These are phyloP conservation scores for Lepidothrix coronata DNA, from an alignment of 2,113 vertebrate species.

Conservation along the genomic window DNA sequence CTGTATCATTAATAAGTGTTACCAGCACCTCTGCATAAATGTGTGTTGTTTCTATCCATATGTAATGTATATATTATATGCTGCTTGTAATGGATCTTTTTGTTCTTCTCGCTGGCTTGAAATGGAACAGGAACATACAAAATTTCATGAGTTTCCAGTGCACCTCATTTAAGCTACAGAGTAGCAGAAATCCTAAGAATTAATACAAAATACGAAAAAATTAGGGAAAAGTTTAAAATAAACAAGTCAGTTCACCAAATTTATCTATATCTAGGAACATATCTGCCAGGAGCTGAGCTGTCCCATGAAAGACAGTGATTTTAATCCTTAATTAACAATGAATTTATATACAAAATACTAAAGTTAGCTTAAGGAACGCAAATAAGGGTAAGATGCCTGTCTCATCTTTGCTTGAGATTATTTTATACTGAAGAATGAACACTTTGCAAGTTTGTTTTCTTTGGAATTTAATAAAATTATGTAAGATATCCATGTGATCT, in stretches of 20 bases:
- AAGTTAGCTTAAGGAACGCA: neutral
- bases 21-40: neutral
- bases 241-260: neutral
- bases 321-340: neutral
- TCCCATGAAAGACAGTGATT: neutral
- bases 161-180: neutral
- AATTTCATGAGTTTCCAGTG: neutral
- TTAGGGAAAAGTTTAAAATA: neutral
- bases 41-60: neutral
- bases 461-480: neutral
- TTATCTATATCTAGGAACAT: neutral
- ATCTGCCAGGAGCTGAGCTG: neutral
- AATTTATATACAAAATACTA: neutral
- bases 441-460: neutral
- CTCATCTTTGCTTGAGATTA: neutral
- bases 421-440: neutral
- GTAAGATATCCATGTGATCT: neutral
- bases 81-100: neutral
- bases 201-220: neutral
- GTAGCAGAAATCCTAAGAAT: neutral
- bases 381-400: neutral
- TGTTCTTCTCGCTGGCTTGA: neutral
- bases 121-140: neutral
- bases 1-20: neutral
- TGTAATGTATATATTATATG: neutral